A percentile compares a stretch with the other conserved stretches of the same genome.
These are phyloP conservation scores for Dipodomys merriami DNA, from an alignment of 2,113 vertebrate species.

Conservation along the genomic window DNA sequence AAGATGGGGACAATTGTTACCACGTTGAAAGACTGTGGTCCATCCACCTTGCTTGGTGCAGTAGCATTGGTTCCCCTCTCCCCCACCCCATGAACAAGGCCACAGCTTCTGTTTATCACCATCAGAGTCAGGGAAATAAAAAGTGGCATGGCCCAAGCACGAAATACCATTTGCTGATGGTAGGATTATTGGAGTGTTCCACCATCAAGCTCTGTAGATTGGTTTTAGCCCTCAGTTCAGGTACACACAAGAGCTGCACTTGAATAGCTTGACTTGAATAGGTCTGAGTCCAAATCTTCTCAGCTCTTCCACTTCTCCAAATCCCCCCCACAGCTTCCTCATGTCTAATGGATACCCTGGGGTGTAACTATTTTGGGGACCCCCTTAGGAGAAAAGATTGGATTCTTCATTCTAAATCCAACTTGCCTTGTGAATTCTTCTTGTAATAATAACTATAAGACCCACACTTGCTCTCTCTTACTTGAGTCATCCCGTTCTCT, in stretches of 20 bases:
- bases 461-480: neutral
- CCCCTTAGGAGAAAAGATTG: slow-evolving; percentile 3
- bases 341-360: neutral
- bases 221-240: slow-evolving; percentile 65
- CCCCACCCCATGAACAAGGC: neutral
- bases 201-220: slow-evolving; percentile 57
- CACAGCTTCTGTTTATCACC: slow-evolving; percentile 57
- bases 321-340: neutral
- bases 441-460: neutral
- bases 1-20: neutral
- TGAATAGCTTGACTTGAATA: too few species aligned
- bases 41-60: slow-evolving; percentile 33
- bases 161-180: slow-evolving; percentile 70
- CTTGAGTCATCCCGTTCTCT: neutral
- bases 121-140: slow-evolving; percentile 68
- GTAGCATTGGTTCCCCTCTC: slow-evolving; percentile 3
- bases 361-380: neutral
- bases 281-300: neutral
- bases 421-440: slow-evolving; percentile 21
- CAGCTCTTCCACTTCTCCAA: neutral
- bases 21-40: slow-evolving; percentile 54
- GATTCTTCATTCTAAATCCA: slow-evolving; percentile 43
- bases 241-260: too few species aligned
- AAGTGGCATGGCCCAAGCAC: neutral
- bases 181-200: slow-evolving; percentile 67